Base-by-base conservation (phyloP, 1,140 invertebrate species). In the Trachymyrmex cornetzi region DNA sequence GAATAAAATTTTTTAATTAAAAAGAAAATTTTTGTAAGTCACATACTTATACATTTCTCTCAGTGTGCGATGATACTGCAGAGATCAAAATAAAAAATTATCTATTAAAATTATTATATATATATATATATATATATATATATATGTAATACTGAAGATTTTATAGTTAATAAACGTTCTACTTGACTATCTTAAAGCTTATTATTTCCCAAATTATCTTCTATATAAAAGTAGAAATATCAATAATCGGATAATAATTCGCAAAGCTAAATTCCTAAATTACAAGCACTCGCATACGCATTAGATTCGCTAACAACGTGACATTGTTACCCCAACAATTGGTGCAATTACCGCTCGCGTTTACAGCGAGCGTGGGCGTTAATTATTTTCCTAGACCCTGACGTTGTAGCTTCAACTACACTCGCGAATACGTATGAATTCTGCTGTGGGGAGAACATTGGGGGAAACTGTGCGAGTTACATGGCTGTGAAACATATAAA, bases 361-460 rank as follows among this genome's bases (percentile, higher is more conserved):
- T 82, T 82, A 82, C 38, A 71, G 7, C 64, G 11, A 44, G 16
- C 80, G 69, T 48, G 55, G 24, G 80, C 48, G 67, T 82, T 82
- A 82, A 74, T 82, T 82, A 82, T 82, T 82, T 82, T 82, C 67
- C 80, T 67, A 79, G 61, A 79, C 24, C 24, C 6, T 34, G 30
- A 24, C 38, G 48, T 69, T 67, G 27, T n/a, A 38, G 34, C 48
- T 57, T 57, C 64, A 50, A 30, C n/a, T 50, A 30, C 30, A 24
- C 30, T 81, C 64, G 4, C 77, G 59, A 48, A 66, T 24, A 50
- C 59, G n/a, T 71, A 57, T 71, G 67, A 81, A 71, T 81, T 27
- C 34, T n/a, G 30, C 22, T 48, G 34, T 3, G 30, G 16, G 9
- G n/a, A 16, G 38, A 38, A 55, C 16, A 7, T 55, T 38, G 22